These are phyloP conservation scores for Pinna nobilis DNA, from an alignment of 1,140 invertebrate genomes.

Conservation along the genomic window DNA sequence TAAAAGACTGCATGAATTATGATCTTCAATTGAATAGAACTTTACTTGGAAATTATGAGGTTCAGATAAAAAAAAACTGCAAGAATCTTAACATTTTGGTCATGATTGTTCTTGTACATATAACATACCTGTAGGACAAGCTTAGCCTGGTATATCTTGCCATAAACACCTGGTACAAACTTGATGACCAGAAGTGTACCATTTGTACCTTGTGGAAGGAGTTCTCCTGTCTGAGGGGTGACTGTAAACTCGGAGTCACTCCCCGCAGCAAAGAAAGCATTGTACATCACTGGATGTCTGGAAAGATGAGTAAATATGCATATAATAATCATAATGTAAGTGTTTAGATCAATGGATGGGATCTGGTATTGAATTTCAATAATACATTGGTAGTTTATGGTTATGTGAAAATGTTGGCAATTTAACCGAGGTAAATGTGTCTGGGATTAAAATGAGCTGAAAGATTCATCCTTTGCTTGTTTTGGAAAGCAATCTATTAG, in stretches of 20 bases:
- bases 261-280: conserved; percentile 68
- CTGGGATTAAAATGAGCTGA: too few species aligned
- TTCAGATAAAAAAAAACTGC: too few species aligned
- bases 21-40: too few species aligned
- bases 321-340: neutral
- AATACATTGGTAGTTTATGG: too few species aligned
- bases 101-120: neutral
- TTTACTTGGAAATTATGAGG: too few species aligned
- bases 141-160: conserved; percentile 70
- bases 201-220: conserved; percentile 59
- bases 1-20: too few species aligned
- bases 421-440: too few species aligned
- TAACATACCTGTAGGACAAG: conserved; percentile 70
- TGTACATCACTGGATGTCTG: conserved; percentile 66
- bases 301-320: conserved; percentile 7
- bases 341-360: neutral
- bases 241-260: conserved; percentile 73
- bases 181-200: conserved; percentile 68
- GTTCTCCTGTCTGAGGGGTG: conserved; percentile 67
- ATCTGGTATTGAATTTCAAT: neutral
- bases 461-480: too few species aligned
- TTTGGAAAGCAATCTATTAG: too few species aligned
- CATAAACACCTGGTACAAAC: conserved; percentile 70
- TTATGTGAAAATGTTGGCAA: too few species aligned
- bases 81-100: too few species aligned